phyloP scores from a whole-genome alignment of 2,888 invertebrate genomes.

The Amiota minor region DNA sequence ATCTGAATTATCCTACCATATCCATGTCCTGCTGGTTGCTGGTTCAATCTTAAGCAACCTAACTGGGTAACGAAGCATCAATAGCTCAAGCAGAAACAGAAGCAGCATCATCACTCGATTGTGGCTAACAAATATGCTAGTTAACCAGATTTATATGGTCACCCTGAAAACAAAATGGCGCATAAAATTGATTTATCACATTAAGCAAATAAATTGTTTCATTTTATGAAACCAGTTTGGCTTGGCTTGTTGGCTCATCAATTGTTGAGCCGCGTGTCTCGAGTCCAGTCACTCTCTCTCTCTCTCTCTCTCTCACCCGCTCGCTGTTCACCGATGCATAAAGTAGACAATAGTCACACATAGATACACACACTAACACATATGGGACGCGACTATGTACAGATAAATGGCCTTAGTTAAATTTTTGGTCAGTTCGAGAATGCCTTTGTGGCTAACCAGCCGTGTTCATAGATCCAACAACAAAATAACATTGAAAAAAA shows the following conservation, averaged over 20 bases:
- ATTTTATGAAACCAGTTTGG: slow-evolving; percentile 43
- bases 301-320: slow-evolving; percentile 36
- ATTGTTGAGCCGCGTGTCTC: slow-evolving; percentile 44
- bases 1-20: too few species aligned
- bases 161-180: slow-evolving; percentile 31
- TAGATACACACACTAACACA: slow-evolving; percentile 13
- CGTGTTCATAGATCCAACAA: too few species aligned
- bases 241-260: slow-evolving; percentile 50
- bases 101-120: slow-evolving; percentile 32
- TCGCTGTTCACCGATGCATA: neutral
- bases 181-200: slow-evolving; percentile 57
- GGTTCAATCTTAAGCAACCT: too few species aligned
- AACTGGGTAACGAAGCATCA: too few species aligned
- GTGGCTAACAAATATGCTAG: slow-evolving; percentile 53
- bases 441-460: slow-evolving; percentile 17
- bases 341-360: neutral
- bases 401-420: slow-evolving; percentile 25
- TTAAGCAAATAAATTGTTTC: slow-evolving; percentile 52
- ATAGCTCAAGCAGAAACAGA: slow-evolving; percentile 47
- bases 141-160: slow-evolving; percentile 54
- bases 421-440: slow-evolving; percentile 18
- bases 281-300: slow-evolving; percentile 2
- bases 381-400: neutral
- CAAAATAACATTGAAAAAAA: neutral
- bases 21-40: too few species aligned